Percentiles rank a stretch among this genome's conserved stretches.
Conservation (phyloP, 2,113 vertebrate genomes). For the Podarcis raffonei region DNA sequence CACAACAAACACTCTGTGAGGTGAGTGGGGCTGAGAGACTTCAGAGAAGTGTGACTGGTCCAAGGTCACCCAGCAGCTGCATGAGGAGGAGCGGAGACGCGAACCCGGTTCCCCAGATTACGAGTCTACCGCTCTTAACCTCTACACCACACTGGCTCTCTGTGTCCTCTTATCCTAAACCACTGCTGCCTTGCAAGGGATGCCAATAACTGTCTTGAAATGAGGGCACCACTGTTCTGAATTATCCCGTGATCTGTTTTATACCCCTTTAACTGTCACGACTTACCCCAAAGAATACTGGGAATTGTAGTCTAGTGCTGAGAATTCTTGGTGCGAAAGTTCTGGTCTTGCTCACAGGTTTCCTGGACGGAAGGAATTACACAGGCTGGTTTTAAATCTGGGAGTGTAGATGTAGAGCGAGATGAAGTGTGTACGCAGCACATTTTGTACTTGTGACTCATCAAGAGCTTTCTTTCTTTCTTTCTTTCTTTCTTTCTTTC, state of each 20-base stretch:
- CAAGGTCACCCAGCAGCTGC: no score
- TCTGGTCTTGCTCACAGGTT: not conserved
- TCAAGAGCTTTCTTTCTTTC: not conserved
- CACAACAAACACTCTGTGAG: no score
- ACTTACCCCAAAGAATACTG: not conserved
- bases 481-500: not conserved
- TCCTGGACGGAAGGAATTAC: not conserved
- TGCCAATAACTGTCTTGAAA: not conserved
- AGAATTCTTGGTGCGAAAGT: not conserved
- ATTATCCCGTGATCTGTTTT: not conserved
- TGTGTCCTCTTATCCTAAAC: no score
- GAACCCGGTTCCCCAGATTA: no score
- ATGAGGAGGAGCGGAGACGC: no score
- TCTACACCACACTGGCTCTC: no score
- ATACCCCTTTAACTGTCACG: not conserved
- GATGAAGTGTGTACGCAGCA: not conserved
- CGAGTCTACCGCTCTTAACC: no score
- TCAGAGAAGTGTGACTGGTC: no score
- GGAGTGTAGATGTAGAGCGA: not conserved
- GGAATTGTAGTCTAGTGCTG: not conserved
- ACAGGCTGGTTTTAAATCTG: not conserved
- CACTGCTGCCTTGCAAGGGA: no score
- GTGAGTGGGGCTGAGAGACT: no score
- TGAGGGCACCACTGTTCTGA: not conserved
- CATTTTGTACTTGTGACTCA: conserved; percentile 14